Evolutionary conservation across 1,140 invertebrate genomes (phyloP).

Genomic region (Camponotus pennsylvanicus): DNA sequence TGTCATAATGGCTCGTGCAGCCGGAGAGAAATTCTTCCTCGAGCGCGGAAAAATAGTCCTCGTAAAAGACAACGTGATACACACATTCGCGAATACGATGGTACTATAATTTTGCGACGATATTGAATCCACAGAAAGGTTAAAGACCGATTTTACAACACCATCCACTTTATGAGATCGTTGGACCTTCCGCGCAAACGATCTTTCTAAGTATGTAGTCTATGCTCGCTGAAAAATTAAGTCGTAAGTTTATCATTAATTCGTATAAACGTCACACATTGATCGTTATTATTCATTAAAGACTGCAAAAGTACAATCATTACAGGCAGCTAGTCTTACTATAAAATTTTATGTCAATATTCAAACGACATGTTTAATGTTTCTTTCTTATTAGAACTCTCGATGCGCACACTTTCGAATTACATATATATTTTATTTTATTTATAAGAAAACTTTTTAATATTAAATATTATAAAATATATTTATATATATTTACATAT

Average conservation of each 20-base stretch:
- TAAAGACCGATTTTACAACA: slow-evolving; percentile 38
- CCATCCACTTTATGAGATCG: slow-evolving; percentile 15
- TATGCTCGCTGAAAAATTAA: background rate
- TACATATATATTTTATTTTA: background rate
- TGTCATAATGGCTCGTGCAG: slow-evolving; percentile 32
- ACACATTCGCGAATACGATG: background rate
- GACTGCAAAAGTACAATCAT: background rate
- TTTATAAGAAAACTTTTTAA: background rate
- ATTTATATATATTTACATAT: background rate
- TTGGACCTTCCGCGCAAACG: background rate
- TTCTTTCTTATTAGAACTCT: background rate
- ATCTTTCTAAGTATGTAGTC: background rate
- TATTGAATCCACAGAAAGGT: slow-evolving; percentile 55
- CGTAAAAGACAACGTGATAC: slow-evolving; percentile 32
- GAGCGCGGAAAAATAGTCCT: background rate
- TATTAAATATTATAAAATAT: background rate
- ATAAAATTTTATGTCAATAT: slow-evolving; percentile 3
- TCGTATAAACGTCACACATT: background rate
- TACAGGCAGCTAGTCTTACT: background rate
- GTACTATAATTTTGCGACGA: slow-evolving; percentile 48
- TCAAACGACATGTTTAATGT: background rate
- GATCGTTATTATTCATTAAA: background rate
- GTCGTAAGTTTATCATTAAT: background rate
- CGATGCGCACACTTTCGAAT: background rate
- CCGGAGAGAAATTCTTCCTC: slow-evolving; percentile 27